Percentiles rank a stretch among this genome's conserved stretches.
These are phyloP conservation scores for Holothuria glaberrima DNA, from an alignment of 35 echinoderm and acorn worm species.

Conservation along the genomic window DNA sequence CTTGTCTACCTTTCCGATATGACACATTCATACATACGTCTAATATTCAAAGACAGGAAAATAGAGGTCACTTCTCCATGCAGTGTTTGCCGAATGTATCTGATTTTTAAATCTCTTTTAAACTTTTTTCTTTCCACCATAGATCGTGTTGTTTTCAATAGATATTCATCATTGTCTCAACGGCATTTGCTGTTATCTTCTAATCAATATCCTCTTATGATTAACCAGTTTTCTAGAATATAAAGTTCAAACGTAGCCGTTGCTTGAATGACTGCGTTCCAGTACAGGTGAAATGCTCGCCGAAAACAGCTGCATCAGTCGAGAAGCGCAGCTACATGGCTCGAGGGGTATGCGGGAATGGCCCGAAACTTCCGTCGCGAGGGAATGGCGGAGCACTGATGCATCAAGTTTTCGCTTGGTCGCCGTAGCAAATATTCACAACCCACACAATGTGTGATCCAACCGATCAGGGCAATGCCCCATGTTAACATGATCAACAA, in stretches of 20 bases:
- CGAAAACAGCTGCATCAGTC: slow-evolving; percentile 38
- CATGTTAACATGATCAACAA: no score
- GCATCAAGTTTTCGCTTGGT: slow-evolving; percentile 14
- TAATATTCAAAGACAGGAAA: no score
- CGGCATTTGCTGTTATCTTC: slow-evolving; percentile 7
- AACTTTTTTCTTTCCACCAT: no score
- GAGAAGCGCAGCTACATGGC: slow-evolving; percentile 32
- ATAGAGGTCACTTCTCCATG: no score
- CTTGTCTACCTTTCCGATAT: no score
- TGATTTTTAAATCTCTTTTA: no score
- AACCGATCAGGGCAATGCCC: no score
- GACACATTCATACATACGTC: no score
- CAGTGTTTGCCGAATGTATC: no score
- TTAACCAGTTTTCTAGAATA: slow-evolving; percentile 48
- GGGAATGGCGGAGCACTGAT: neutral
- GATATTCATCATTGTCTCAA: slow-evolving; percentile 21
- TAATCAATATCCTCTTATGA: slow-evolving; percentile 35
- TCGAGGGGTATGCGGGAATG: slow-evolving; percentile 10
- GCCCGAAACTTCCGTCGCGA: slow-evolving; percentile 22
- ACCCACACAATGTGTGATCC: no score
- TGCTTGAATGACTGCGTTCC: neutral
- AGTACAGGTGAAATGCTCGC: slow-evolving; percentile 20
- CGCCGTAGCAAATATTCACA: no score
- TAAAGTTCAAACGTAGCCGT: slow-evolving; percentile 45
- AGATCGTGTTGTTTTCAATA: no score